These are phyloP conservation scores for Chirona hameri DNA, from an alignment of 2,888 invertebrate genomes.

Conservation along the genomic window DNA sequence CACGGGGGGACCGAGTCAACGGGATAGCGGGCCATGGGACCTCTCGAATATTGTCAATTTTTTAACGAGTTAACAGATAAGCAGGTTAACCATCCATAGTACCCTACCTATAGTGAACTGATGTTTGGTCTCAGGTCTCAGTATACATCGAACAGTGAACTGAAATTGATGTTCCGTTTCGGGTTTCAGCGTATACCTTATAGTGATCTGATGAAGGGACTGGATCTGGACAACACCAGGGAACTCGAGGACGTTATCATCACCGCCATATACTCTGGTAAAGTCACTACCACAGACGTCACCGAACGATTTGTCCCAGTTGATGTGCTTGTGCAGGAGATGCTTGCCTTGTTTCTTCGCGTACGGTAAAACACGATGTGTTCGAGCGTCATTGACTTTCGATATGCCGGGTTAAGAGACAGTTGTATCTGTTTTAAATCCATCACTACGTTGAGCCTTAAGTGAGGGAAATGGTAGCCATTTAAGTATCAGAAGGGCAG, in stretches of 20 bases:
- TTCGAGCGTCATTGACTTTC: neutral
- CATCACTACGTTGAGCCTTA: too few species aligned
- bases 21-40: too few species aligned
- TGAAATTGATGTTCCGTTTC: conserved; percentile 31
- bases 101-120: neutral
- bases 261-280: conserved; percentile 94
- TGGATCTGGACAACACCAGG: conserved; percentile 86
- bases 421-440: neutral
- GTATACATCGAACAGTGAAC: too few species aligned
- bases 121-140: conserved; percentile 34
- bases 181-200: conserved; percentile 73
- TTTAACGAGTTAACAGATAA: too few species aligned
- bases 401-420: neutral
- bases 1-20: too few species aligned
- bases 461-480: too few species aligned
- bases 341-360: neutral
- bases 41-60: too few species aligned
- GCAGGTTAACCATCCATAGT: too few species aligned
- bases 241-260: conserved; percentile 95
- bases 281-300: neutral
- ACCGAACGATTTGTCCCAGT: conserved; percentile 5
- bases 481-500: too few species aligned
- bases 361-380: too few species aligned
- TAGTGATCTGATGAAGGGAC: conserved; percentile 72
- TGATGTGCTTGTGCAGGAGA: neutral